Conservation (phyloP, 1,140 invertebrate genomes). For the Drosophila arawakana region DNA sequence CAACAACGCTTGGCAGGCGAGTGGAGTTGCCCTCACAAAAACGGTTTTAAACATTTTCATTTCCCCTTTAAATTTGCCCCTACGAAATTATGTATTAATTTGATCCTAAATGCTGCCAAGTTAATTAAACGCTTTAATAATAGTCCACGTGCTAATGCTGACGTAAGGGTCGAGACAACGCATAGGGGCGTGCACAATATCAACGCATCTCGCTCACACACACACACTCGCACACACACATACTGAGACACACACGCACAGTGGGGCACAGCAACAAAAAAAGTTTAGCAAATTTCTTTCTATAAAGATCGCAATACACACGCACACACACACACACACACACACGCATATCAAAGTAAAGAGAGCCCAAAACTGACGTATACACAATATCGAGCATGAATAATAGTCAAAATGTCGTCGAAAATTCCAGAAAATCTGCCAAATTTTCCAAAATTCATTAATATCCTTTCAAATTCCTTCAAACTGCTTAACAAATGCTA, state of each 20-base stretch:
- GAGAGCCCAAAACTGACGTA: slow-evolving; percentile 46
- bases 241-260: slow-evolving; percentile 13
- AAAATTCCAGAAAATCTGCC: slow-evolving; percentile 3
- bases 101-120: slow-evolving; percentile 66
- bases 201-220: slow-evolving; percentile 49
- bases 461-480: not conserved
- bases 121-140: slow-evolving; percentile 80
- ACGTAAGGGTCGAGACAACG: slow-evolving; percentile 75
- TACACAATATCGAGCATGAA: slow-evolving; percentile 34
- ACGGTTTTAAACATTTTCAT: not conserved
- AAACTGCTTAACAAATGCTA: not conserved
- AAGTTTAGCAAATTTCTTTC: slow-evolving; percentile 53
- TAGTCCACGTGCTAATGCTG: slow-evolving; percentile 81
- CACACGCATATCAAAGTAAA: slow-evolving; percentile 19
- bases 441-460: not conserved
- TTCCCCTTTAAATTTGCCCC: not conserved
- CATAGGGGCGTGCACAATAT: slow-evolving; percentile 80
- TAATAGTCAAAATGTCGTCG: slow-evolving; percentile 45
- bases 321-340: slow-evolving; percentile 10
- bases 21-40: slow-evolving; percentile 3
- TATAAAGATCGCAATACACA: slow-evolving; percentile 44
- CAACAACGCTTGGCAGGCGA: not conserved
- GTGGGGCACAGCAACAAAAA: slow-evolving; percentile 24
- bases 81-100: slow-evolving; percentile 58
- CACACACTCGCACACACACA: slow-evolving; percentile 21